These are phyloP conservation scores for Heliangelus exortis DNA, from an alignment of 2,797 vertebrate species.

Conservation along the genomic window DNA sequence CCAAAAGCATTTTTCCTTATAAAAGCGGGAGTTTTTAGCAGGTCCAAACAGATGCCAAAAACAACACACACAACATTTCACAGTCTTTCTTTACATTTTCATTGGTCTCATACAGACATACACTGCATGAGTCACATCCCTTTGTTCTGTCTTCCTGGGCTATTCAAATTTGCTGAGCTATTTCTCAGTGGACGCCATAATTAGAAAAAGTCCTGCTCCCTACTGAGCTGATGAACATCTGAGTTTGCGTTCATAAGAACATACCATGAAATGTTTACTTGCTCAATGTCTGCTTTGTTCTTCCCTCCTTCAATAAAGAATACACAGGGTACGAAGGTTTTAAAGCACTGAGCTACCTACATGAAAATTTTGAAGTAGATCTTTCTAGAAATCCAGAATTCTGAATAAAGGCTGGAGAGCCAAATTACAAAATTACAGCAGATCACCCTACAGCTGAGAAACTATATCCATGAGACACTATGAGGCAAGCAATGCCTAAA, in stretches of 20 bases:
- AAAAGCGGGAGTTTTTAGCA: neutral
- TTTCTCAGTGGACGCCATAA: neutral
- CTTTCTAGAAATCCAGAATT: neutral
- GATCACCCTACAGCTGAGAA: neutral
- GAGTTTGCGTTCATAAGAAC: neutral
- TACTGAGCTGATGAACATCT: neutral
- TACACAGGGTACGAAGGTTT: neutral
- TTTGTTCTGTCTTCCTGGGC: conserved; percentile 12
- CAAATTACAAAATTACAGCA: neutral
- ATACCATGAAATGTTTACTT: neutral
- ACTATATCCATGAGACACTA: neutral
- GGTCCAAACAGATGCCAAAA: conserved; percentile 25
- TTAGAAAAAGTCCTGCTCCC: neutral
- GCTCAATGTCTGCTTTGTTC: neutral
- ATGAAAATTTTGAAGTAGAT: neutral
- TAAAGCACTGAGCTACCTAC: neutral
- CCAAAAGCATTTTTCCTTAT: neutral
- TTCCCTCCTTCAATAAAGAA: neutral
- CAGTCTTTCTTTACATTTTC: conserved; percentile 35
- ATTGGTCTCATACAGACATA: neutral
- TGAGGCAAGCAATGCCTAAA: neutral
- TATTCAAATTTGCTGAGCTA: neutral
- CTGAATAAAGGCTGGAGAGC: neutral
- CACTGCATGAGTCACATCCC: conserved; percentile 10
- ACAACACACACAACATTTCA: neutral